A percentile compares a stretch with the other conserved stretches of the same genome.
These are phyloP conservation scores for Linnaemya vulpina DNA, from an alignment of 2,888 invertebrate genomes.

Conservation along the genomic window DNA sequence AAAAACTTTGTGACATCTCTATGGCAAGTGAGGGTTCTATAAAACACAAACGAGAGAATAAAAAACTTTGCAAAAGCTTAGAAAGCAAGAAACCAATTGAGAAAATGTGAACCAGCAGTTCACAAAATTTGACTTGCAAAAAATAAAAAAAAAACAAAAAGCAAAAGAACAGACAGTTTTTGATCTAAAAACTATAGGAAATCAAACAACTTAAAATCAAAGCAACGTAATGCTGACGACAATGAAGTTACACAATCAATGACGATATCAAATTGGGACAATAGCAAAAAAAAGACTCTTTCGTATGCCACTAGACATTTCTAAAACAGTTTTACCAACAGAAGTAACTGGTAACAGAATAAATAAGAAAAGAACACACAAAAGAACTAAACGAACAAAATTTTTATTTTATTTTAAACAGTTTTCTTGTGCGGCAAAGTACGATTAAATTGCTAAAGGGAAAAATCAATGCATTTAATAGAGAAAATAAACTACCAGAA, in stretches of 20 bases:
- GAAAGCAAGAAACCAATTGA: conserved; percentile 3
- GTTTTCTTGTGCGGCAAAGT: neutral
- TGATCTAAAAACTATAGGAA: conserved; percentile 34
- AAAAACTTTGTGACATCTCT: conserved; percentile 55
- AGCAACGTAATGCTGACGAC: conserved; percentile 28
- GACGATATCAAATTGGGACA: conserved; percentile 17
- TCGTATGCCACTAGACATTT: conserved; percentile 33
- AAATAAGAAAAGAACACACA: neutral
- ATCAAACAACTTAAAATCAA: conserved; percentile 45
- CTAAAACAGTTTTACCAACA: conserved; percentile 29
- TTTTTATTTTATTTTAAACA: neutral
- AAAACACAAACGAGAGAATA: conserved; percentile 3
- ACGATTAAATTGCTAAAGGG: neutral
- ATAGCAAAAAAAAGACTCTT: neutral
- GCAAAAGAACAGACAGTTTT: conserved; percentile 47
- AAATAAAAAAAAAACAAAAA: neutral
- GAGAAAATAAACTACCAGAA: conserved; percentile 1
- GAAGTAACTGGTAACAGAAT: neutral
- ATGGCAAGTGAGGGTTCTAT: conserved; percentile 17
- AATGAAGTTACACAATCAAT: conserved; percentile 56
- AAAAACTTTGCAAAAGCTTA: conserved; percentile 29
- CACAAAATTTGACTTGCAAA: conserved; percentile 21
- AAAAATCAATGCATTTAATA: conserved; percentile 29
- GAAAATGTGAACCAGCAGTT: conserved; percentile 42
- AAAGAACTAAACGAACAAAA: neutral